Percentiles rank a stretch among this genome's conserved stretches.
Conservation (phyloP, 2,113 vertebrate species). For the Heptranchias perlo region DNA sequence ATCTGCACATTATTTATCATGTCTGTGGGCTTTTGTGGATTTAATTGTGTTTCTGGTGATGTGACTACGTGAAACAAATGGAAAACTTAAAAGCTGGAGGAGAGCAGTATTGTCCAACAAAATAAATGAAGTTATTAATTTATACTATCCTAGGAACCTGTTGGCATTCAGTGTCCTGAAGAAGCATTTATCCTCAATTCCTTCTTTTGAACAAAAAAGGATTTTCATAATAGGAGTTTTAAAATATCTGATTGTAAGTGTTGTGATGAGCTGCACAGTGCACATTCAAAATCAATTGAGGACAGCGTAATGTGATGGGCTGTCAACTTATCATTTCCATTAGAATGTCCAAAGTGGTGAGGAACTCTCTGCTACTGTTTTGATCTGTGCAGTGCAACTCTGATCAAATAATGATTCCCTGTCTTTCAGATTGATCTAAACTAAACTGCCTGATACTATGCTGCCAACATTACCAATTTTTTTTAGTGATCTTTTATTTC, state of each 20-base stretch:
- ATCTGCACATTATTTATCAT: background rate
- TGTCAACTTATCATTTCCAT: background rate
- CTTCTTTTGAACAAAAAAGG: no score
- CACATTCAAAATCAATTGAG: background rate
- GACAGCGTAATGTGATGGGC: background rate
- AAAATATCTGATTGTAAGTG: no score
- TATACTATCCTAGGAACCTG: background rate
- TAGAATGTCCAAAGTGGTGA: background rate
- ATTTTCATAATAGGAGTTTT: no score
- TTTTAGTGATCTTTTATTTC: no score
- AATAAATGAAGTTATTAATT: no score
- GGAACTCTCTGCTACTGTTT: background rate
- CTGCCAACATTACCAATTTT: no score
- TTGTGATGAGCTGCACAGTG: no score
- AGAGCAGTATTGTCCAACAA: background rate
- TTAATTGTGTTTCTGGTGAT: background rate
- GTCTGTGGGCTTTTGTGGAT: background rate
- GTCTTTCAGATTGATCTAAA: no score
- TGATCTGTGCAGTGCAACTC: background rate
- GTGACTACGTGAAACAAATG: background rate
- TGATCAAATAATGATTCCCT: background rate
- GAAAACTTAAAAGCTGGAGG: background rate
- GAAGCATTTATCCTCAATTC: no score
- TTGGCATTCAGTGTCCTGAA: background rate
- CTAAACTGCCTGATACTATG: no score